These are phyloP conservation scores for Caenorhabditis afra DNA, from an alignment of 2,888 invertebrate genomes.

Conservation along the genomic window DNA sequence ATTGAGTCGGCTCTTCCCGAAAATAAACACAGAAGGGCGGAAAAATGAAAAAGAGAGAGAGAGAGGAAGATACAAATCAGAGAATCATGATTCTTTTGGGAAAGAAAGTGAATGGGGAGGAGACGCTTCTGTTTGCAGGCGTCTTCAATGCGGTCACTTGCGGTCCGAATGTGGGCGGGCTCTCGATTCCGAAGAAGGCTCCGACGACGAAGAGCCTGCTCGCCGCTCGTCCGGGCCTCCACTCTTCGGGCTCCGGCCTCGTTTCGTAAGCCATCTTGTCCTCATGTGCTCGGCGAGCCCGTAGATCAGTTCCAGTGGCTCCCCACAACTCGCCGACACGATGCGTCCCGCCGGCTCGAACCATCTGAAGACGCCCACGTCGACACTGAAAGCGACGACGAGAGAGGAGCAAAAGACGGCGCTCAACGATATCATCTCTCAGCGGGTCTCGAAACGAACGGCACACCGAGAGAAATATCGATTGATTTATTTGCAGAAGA, in stretches of 20 bases:
- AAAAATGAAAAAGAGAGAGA: conserved; percentile 1
- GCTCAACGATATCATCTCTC: conserved; percentile 52
- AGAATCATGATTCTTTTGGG: conserved; percentile 11
- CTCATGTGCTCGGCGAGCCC: no score
- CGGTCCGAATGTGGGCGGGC: conserved; percentile 49
- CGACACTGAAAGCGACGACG: conserved; percentile 50
- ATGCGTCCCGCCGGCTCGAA: conserved; percentile 53
- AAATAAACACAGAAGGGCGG: not conserved
- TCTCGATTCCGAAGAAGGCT: conserved; percentile 18
- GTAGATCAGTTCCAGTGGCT: conserved; percentile 18
- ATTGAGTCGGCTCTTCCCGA: conserved; percentile 10
- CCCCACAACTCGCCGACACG: conserved; percentile 46
- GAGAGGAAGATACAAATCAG: not conserved
- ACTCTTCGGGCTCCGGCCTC: not conserved
- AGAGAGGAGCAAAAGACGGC: conserved; percentile 60
- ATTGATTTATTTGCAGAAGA: conserved; percentile 33
- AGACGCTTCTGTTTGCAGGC: no score
- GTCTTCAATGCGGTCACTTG: conserved; percentile 53
- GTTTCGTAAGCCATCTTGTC: not conserved
- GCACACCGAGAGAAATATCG: not conserved
- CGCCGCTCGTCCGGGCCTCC: no score
- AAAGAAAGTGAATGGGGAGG: no score
- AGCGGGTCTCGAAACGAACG: conserved; percentile 31
- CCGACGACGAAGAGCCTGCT: no score
- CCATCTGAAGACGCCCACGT: conserved; percentile 32